Base-by-base conservation (phyloP, 2,113 vertebrate genomes). In the Mohoua ochrocephala region DNA sequence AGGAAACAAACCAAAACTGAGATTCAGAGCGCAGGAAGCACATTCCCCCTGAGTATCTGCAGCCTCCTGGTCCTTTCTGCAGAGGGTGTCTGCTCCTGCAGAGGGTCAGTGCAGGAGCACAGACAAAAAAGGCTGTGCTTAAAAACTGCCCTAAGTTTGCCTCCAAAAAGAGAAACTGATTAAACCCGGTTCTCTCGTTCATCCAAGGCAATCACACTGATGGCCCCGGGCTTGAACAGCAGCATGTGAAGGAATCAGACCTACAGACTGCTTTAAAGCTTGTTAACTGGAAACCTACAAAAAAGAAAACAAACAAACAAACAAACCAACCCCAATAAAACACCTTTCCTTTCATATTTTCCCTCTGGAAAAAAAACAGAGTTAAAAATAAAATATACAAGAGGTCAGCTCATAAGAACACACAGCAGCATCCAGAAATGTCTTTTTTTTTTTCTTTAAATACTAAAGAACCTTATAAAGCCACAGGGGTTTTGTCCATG, bases 51-150 rank as follows among this genome's bases (percentile, higher is more conserved):
- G 42, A 27, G 49, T 9, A 3, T 57, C 67, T 37, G 28, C 6
- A 21, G 35, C 13, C 68, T 45, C 45, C 67, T 33, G 41, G 6
- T n/a, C 5, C 5, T 6, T 37, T 39, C 54, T 59, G 21, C 18
- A 35, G 24, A 44, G 65, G 27, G 27, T 18, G 13, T 3, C 67
- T 57, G 5, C 33, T 52, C 45, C n/a, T 64, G 53, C 2, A 8
- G 52, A 8, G 1, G 27, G 31, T 5, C 7, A 42, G 7, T 20
- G 19, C 13, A 30, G 7, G 2, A 68, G 26, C 1, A 30, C n/a
- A 63, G 9, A 6, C 12, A 47, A n/a, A 81, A 73, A 56, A 10
- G n/a, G 14, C 50, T 78, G n/a, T 24, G 27, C 17, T 33, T 50
- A 27, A 50, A 73, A 89, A 5, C 27, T 11, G 30, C 8, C n/a